Evolutionary conservation across 1,140 invertebrate species (phyloP).

Genomic region (Aphelinus certus): DNA sequence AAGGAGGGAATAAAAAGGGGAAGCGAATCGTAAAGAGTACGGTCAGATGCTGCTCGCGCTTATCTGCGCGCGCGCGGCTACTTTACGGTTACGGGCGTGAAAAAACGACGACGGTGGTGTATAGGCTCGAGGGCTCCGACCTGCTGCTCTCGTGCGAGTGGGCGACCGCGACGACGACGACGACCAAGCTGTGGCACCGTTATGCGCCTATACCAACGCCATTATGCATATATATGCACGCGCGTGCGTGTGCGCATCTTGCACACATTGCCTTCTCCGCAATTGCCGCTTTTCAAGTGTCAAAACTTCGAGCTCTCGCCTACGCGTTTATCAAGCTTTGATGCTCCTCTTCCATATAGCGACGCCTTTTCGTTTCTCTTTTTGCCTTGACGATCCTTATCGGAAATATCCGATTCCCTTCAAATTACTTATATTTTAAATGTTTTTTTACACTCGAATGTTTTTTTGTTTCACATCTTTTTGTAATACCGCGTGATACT

Average conservation of each 20-base stretch:
- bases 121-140: conserved; percentile 25
- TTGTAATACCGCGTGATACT: no score
- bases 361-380: no score
- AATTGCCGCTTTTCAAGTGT: no score
- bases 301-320: no score
- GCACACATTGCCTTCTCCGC: neutral
- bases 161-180: conserved; percentile 2
- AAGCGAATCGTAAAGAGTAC: no score
- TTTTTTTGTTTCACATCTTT: no score
- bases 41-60: neutral
- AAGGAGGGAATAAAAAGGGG: neutral
- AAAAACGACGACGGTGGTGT: neutral
- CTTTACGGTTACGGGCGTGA: conserved; percentile 13
- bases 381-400: no score
- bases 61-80: conserved; percentile 4
- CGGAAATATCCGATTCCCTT: no score
- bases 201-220: conserved; percentile 15
- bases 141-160: conserved; percentile 1
- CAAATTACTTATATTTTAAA: no score
- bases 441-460: no score
- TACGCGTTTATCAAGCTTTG: no score
- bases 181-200: conserved; percentile 22
- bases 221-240: conserved; percentile 1
- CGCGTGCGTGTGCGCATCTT: neutral
- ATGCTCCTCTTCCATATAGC: no score